Evolutionary conservation across 2,797 vertebrate genomes (phyloP).

Genomic region (Paguma larvata): DNA sequence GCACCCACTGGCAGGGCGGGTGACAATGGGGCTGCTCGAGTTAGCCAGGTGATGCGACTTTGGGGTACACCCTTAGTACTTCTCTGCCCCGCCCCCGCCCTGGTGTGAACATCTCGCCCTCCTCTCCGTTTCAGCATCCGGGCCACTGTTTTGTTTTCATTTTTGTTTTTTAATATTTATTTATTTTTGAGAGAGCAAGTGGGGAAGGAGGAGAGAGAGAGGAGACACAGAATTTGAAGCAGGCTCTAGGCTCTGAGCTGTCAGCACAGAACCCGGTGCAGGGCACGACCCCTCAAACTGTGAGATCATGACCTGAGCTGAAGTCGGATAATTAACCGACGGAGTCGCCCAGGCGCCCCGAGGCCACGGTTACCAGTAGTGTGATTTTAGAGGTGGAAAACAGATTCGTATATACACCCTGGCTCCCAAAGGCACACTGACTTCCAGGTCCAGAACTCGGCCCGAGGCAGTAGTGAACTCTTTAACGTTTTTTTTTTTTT

Average conservation of each 20-base stretch:
- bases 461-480: rapidly evolving
- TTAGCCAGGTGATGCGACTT: background rate
- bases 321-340: too few relatives aligned
- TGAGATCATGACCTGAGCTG: too few relatives aligned
- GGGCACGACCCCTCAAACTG: too few relatives aligned
- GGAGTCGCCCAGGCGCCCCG: too few relatives aligned
- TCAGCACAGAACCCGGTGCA: too few relatives aligned
- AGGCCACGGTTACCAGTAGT: rapidly evolving
- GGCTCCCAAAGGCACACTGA: background rate
- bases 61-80: rapidly evolving
- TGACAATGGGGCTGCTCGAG: rapidly evolving
- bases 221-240: too few relatives aligned
- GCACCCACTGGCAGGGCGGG: rapidly evolving
- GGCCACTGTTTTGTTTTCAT: too few relatives aligned
- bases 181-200: too few relatives aligned
- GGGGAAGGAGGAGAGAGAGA: too few relatives aligned
- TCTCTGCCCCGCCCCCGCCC: background rate
- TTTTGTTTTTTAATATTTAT: too few relatives aligned
- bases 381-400: background rate
- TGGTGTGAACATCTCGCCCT: rapidly evolving
- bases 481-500: too few relatives aligned
- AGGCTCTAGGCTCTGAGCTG: too few relatives aligned
- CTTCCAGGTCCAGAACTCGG: rapidly evolving
- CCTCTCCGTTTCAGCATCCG: background rate
- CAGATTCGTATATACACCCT: rapidly evolving